A percentile compares a stretch with the other conserved stretches of the same genome.
These are phyloP conservation scores for Musca vetustissima DNA, from an alignment of 1,140 invertebrate genomes.

Conservation along the genomic window DNA sequence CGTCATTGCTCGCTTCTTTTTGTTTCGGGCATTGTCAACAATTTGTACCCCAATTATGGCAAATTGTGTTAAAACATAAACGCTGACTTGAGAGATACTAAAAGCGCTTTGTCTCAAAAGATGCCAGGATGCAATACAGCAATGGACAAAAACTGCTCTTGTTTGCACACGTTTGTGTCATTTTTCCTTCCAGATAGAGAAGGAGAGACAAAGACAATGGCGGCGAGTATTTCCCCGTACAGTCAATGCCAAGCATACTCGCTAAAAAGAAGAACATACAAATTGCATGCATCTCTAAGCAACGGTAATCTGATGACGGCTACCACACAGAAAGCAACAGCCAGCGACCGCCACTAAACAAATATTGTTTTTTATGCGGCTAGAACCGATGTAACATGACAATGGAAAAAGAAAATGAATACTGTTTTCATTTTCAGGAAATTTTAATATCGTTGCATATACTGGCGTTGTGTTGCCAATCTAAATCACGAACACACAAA, in stretches of 20 bases:
- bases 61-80: constrained; percentile 22
- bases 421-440: background rate
- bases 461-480: too few relatives aligned
- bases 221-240: too few relatives aligned
- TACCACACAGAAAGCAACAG: background rate
- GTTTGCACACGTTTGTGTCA: too few relatives aligned
- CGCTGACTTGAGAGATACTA: background rate
- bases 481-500: too few relatives aligned
- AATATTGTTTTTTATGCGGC: background rate
- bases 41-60: constrained; percentile 22
- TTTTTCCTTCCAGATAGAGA: too few relatives aligned
- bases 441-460: background rate
- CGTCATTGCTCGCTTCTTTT: background rate
- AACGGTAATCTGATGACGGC: background rate
- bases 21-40: constrained; percentile 2
- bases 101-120: background rate
- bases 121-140: background rate
- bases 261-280: background rate
- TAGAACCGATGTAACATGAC: constrained; percentile 7
- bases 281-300: constrained; percentile 18
- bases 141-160: background rate
- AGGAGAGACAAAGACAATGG: too few relatives aligned
- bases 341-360: background rate
- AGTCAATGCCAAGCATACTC: background rate
- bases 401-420: background rate